Evolutionary conservation across 2,888 invertebrate species (phyloP).

Genomic region (Tetragonula carbonaria): DNA sequence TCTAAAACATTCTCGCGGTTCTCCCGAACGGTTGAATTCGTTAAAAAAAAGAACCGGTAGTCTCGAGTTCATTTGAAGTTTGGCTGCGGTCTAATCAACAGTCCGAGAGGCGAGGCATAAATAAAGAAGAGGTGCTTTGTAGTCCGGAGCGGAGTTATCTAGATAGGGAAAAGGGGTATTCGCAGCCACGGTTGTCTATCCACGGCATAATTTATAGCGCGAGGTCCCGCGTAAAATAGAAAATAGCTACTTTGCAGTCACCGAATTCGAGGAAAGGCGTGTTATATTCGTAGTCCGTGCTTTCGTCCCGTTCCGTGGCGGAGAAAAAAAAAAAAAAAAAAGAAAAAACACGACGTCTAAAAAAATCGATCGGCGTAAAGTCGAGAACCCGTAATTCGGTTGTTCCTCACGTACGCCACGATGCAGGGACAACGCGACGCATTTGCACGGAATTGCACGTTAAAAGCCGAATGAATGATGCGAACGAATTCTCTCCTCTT

Average conservation of each 20-base stretch:
- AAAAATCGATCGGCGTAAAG: constrained; percentile 5
- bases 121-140: constrained; percentile 24
- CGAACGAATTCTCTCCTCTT: not conserved
- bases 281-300: not conserved
- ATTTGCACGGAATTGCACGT: not conserved
- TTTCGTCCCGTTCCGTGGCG: not conserved
- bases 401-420: not conserved
- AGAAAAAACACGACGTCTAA: not conserved
- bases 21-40: not conserved
- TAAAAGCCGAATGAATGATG: not conserved
- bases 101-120: not conserved
- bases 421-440: not conserved
- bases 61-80: not conserved
- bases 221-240: constrained; percentile 16
- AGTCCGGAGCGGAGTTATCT: constrained; percentile 2
- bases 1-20: too few species aligned
- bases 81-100: not conserved
- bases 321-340: not conserved
- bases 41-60: not conserved
- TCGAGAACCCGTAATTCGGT: constrained; percentile 9
- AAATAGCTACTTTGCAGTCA: constrained; percentile 20
- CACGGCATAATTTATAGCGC: constrained; percentile 22
- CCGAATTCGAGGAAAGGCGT: not conserved
- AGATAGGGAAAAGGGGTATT: constrained; percentile 22
- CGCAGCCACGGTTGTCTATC: constrained; percentile 22